Conservation (phyloP, 2,797 vertebrate species). For the Lemur catta region DNA sequence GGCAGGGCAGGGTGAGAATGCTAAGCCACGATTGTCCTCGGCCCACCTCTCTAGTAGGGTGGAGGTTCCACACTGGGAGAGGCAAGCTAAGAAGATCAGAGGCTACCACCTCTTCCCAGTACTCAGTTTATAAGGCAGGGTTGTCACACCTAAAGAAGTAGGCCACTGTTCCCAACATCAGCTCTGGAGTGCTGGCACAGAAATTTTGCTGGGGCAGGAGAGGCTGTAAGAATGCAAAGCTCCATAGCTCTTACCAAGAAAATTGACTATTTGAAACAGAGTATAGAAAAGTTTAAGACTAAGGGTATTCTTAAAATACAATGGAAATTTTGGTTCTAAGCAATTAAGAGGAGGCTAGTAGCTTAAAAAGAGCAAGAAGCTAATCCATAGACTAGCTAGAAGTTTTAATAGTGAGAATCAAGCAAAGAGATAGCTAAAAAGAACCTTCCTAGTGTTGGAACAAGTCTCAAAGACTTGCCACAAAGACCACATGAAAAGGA, state of each 20-base stretch:
- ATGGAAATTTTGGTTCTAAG: constrained; percentile 28
- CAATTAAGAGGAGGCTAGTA: constrained; percentile 1
- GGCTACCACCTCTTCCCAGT: not conserved
- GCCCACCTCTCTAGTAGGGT: not conserved
- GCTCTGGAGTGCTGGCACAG: not conserved
- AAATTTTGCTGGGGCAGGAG: not conserved
- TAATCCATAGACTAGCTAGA: not conserved
- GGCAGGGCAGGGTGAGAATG: not conserved
- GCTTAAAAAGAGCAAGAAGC: not conserved
- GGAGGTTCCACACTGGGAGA: not conserved
- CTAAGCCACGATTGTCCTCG: not conserved
- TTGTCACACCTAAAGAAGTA: not conserved
- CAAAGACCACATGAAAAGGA: not conserved
- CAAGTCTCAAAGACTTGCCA: not conserved
- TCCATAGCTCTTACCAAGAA: not conserved
- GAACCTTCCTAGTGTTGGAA: not conserved
- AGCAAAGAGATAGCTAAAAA: not conserved
- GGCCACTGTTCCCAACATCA: not conserved
- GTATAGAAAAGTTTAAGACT: not conserved
- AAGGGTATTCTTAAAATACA: not conserved
- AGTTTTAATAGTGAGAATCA: not conserved
- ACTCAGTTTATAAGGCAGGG: not conserved
- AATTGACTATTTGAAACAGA: constrained; percentile 14
- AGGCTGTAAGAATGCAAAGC: constrained; percentile 3
- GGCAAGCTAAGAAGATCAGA: not conserved